phyloP scores from a whole-genome alignment of 2,113 vertebrate species.

The Gracilinanus agilis region DNA sequence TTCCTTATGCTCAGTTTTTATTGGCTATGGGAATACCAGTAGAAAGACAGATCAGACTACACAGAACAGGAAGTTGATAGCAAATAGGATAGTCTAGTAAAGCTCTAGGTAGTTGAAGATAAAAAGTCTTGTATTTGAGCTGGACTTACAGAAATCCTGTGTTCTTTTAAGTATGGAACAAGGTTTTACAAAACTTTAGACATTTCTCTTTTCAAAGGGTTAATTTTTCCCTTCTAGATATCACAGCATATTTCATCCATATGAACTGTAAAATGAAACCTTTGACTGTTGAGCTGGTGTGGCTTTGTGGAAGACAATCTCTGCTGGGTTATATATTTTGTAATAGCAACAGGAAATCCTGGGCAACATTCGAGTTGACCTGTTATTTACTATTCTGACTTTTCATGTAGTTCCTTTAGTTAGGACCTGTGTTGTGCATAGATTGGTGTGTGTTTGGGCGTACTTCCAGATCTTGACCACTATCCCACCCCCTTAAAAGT shows the following conservation, averaged over 20 bases:
- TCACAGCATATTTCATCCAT: background rate
- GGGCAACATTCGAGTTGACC: background rate
- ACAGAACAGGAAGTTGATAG: conserved; percentile 60
- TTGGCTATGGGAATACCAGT: conserved; percentile 6
- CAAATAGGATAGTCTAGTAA: conserved; percentile 66
- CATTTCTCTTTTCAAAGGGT: background rate
- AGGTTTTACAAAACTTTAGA: background rate
- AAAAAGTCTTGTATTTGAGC: conserved; percentile 26
- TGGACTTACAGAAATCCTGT: conserved; percentile 2
- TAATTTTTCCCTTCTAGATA: conserved; percentile 19
- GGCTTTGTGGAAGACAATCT: conserved; percentile 39
- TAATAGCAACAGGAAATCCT: conserved; percentile 52
- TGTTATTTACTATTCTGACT: background rate
- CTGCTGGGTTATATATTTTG: conserved; percentile 36
- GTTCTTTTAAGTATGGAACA: conserved; percentile 44
- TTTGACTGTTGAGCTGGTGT: conserved; percentile 12
- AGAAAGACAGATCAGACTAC: conserved; percentile 5
- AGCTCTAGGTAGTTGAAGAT: conserved; percentile 55
- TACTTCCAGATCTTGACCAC: background rate
- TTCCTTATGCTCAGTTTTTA: background rate
- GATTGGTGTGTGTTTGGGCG: background rate
- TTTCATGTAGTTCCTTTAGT: conserved; percentile 46
- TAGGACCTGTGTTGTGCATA: conserved; percentile 14
- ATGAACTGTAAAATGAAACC: conserved; percentile 44
- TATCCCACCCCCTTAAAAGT: background rate